phyloP scores from a whole-genome alignment of 2,888 invertebrate genomes.

The Strigamia transsilvanica region DNA sequence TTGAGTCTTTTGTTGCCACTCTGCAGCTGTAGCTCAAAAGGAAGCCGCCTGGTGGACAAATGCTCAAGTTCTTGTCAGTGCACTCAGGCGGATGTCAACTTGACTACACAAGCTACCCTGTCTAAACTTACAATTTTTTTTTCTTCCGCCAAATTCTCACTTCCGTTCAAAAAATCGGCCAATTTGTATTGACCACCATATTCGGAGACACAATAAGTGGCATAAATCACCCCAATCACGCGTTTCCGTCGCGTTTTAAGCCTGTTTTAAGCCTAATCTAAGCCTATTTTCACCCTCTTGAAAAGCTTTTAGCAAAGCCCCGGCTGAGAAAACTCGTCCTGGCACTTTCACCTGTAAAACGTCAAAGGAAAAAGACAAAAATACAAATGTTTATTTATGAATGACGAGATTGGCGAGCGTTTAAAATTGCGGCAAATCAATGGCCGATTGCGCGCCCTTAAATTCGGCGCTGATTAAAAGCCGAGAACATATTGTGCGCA shows the following conservation, averaged over 20 bases:
- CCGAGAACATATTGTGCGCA: neutral
- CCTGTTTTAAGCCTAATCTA: slow-evolving; percentile 51
- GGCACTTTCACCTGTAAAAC: neutral
- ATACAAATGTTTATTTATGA: neutral
- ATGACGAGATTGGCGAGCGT: neutral
- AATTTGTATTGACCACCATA: neutral
- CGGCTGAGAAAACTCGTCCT: slow-evolving; percentile 28
- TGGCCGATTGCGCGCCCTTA: neutral
- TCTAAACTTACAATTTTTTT: neutral
- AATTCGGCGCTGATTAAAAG: neutral
- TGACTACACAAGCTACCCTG: neutral
- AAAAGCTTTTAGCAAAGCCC: neutral
- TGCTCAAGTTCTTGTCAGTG: slow-evolving; percentile 51
- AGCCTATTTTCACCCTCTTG: slow-evolving; percentile 51
- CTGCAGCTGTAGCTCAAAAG: slow-evolving; percentile 51
- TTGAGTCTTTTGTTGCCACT: slow-evolving; percentile 33
- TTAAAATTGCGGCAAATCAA: neutral
- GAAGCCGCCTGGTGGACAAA: slow-evolving; percentile 48
- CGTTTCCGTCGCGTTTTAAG: slow-evolving; percentile 25
- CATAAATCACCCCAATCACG: slow-evolving; percentile 33
- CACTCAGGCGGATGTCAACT: slow-evolving; percentile 52
- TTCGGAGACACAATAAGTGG: neutral
- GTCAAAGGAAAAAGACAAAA: neutral
- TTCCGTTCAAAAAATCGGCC: neutral
- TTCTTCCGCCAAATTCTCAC: neutral